Percentiles rank a stretch among this genome's conserved stretches.
Conservation (phyloP, 2,113 vertebrate species). For the Cheilinus undulatus region DNA sequence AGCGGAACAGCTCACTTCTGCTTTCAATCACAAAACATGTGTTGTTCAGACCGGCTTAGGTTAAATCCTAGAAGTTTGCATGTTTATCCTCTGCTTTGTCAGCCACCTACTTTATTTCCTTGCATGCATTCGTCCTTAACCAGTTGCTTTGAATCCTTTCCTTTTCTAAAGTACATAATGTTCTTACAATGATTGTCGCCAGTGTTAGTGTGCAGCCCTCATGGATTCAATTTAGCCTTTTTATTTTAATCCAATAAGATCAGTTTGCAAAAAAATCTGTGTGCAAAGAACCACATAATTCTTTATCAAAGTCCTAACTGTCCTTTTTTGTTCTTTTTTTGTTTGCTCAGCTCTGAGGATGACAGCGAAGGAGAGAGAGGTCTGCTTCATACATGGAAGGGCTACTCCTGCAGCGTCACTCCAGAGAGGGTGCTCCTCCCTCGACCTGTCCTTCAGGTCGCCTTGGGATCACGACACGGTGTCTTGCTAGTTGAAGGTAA, state of each 20-base stretch:
- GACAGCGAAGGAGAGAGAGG: slow-evolving; percentile 89
- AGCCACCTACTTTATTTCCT: not conserved
- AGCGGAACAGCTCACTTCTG: slow-evolving; percentile 40
- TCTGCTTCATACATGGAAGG: slow-evolving; percentile 91
- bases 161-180: not conserved
- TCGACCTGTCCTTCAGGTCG: slow-evolving; percentile 90
- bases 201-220: not conserved
- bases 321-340: not conserved
- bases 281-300: not conserved
- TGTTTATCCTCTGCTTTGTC: not conserved
- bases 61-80: too few relatives aligned
- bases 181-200: not conserved
- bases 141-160: too few relatives aligned
- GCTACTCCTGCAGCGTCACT: slow-evolving; percentile 87
- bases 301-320: too few relatives aligned
- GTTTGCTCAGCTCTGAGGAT: slow-evolving; percentile 82
- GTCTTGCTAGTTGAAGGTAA: slow-evolving; percentile 93
- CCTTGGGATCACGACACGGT: slow-evolving; percentile 89
- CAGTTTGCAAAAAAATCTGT: not conserved
- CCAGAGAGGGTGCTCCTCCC: slow-evolving; percentile 88
- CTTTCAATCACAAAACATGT: slow-evolving; percentile 44
- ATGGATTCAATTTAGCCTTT: too few relatives aligned
- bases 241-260: too few relatives aligned
- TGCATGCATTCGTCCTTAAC: too few relatives aligned
- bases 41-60: too few relatives aligned